Conservation (phyloP, 2,888 invertebrate species). For the Opisthograptis luteolata region DNA sequence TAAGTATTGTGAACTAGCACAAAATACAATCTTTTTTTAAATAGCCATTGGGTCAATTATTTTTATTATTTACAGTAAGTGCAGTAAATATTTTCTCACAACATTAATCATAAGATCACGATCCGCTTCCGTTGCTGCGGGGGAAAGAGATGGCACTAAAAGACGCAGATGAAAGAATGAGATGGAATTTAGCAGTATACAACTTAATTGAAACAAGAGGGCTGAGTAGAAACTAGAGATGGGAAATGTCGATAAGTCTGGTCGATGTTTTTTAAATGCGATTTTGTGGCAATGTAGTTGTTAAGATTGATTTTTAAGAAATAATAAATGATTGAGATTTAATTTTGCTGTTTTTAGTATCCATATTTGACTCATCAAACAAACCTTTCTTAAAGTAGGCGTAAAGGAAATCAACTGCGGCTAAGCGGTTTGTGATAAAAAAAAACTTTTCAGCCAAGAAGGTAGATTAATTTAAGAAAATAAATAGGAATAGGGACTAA, state of each 20-base stretch:
- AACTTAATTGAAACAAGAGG: conserved; percentile 75
- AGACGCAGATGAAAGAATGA: conserved; percentile 34
- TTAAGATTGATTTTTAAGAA: too few species aligned
- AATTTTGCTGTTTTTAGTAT: too few species aligned
- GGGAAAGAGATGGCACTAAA: conserved; percentile 47
- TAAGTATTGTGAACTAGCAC: too few species aligned
- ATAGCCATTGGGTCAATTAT: not conserved
- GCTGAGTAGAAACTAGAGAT: conserved; percentile 52
- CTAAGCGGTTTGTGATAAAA: too few species aligned
- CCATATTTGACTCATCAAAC: too few species aligned
- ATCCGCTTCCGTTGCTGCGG: conserved; percentile 68
- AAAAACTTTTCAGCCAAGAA: too few species aligned
- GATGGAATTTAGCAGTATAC: conserved; percentile 55
- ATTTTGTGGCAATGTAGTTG: too few species aligned
- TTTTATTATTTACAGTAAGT: conserved; percentile 4
- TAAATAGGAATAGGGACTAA: too few species aligned
- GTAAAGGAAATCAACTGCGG: too few species aligned
- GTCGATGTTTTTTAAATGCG: conserved; percentile 37
- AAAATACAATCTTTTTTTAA: not conserved
- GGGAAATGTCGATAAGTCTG: conserved; percentile 40
- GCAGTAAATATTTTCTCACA: conserved; percentile 50
- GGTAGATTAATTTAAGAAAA: too few species aligned
- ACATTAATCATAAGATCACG: conserved; percentile 72
- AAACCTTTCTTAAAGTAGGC: too few species aligned
- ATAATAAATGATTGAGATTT: too few species aligned